These are phyloP conservation scores for Columbina picui DNA, from an alignment of 2,113 vertebrate genomes.

Conservation along the genomic window DNA sequence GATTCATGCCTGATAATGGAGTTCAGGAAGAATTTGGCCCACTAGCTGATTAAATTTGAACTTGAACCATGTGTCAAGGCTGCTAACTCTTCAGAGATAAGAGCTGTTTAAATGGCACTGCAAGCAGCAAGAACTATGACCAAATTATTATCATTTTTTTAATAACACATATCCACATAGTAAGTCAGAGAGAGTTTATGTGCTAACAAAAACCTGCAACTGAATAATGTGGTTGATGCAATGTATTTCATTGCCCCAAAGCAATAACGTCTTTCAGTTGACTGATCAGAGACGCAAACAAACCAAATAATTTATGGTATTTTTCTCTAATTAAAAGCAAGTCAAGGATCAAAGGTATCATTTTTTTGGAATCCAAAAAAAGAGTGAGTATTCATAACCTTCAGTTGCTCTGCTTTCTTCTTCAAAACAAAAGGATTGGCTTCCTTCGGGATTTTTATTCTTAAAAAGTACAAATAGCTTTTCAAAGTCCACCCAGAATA, in stretches of 20 bases:
- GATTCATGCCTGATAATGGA: neutral
- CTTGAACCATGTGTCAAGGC: neutral
- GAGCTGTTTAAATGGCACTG: neutral
- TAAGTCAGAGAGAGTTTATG: neutral
- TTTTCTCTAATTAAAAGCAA: slow-evolving; percentile 56
- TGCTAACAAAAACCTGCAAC: neutral
- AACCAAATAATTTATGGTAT: slow-evolving; percentile 46
- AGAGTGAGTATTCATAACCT: slow-evolving; percentile 23
- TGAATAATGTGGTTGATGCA: slow-evolving; percentile 26
- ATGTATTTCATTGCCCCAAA: neutral
- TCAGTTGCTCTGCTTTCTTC: slow-evolving; percentile 48
- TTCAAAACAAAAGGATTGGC: slow-evolving; percentile 26
- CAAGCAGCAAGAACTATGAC: neutral
- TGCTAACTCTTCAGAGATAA: neutral
- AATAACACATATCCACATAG: neutral
- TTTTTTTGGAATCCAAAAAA: slow-evolving; percentile 19
- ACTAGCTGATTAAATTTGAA: neutral
- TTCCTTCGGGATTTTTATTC: slow-evolving; percentile 50
- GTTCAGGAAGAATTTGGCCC: neutral
- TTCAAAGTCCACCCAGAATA: slow-evolving; percentile 20
- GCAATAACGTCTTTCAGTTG: slow-evolving; percentile 18
- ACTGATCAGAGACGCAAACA: slow-evolving; percentile 39
- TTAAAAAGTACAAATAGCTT: slow-evolving; percentile 43
- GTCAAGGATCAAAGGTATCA: slow-evolving; percentile 23
- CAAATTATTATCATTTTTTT: neutral